Base-by-base conservation (phyloP, 2,113 vertebrate genomes). In the Meles meles region DNA sequence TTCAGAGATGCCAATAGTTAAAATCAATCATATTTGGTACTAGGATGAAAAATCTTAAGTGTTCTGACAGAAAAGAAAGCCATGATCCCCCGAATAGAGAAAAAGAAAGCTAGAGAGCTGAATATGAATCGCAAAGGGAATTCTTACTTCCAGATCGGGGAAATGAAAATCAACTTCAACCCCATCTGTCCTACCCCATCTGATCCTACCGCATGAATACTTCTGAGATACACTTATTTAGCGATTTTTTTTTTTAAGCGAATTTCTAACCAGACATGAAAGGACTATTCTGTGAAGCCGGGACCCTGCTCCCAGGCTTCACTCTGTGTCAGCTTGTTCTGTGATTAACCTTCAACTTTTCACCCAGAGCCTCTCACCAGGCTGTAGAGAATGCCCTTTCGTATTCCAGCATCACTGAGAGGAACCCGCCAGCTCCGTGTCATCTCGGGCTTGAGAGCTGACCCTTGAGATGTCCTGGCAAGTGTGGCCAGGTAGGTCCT, bases 121-220 rank as follows among this genome's bases (percentile, higher is more conserved):
- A 90, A 69, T 34, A 14, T 23, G 52, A 96, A 63, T 31, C 37
- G 0, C 21, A 90, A 83, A 63, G 61, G 37, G 34, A 80, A 92
- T 65, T 94, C 74, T 93, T 71, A 44, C n/a, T 94, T 95, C 13
- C 59, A 84, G 47, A 57, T 71, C 8, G 1, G 61, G 20, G 55
- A 94, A 79, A 92, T 42, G 65, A 91, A 82, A 90, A 67, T 13
- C 65, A 61, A 7, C 57, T 67, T 42, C 17, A 61, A 71, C 71
- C 59, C 92, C 76, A n/a, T 74, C 89, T 86, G 20, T 76, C 93
- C n/a, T n/a, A n/a, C n/a, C n/a, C n/a, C n/a, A n/a, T n/a, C n/a
- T n/a, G 39, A 63, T 74, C 14, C 10, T 79, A 29, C 81, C 23
- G 7, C 34, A 31, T 65, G 84, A 52, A 72, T 17, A n/a, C n/a